Conservation (phyloP, 2,797 vertebrate genomes). For the Jordanella pulchra region DNA sequence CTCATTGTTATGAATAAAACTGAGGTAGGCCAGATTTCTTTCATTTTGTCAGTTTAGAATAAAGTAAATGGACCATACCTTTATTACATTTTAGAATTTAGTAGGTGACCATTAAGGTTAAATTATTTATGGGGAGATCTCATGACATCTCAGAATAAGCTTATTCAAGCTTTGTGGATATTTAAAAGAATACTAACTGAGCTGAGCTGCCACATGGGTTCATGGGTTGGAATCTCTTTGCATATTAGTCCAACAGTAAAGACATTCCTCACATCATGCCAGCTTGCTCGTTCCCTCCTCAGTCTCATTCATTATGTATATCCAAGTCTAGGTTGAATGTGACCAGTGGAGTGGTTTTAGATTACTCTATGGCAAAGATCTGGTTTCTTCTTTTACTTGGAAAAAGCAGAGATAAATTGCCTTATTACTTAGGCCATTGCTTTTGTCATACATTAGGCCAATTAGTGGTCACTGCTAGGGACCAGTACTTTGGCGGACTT, state of each 20-base stretch:
- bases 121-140: constrained; percentile 44
- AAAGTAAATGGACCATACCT: neutral
- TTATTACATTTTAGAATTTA: constrained; percentile 12
- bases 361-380: constrained; percentile 37
- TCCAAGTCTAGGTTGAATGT: constrained; percentile 63
- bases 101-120: constrained; percentile 39
- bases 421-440: constrained; percentile 44
- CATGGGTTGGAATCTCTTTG: constrained; percentile 54
- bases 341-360: constrained; percentile 55
- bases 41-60: too few species aligned
- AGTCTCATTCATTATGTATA: constrained; percentile 74
- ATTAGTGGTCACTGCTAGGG: constrained; percentile 65
- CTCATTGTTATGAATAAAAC: too few species aligned
- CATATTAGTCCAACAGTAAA: constrained; percentile 65
- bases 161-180: constrained; percentile 43
- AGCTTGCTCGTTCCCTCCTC: constrained; percentile 59
- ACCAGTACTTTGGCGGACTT: constrained; percentile 51
- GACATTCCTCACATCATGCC: constrained; percentile 62
- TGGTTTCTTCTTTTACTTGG: constrained; percentile 39
- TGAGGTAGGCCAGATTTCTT: too few species aligned
- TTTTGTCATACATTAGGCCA: constrained; percentile 70
- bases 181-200: constrained; percentile 58
- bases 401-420: constrained; percentile 43
- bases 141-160: constrained; percentile 36
- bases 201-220: constrained; percentile 42